Percentiles rank a stretch among this genome's conserved stretches.
These are phyloP conservation scores for Ophraella communa DNA, from an alignment of 2,888 invertebrate genomes.

Conservation along the genomic window DNA sequence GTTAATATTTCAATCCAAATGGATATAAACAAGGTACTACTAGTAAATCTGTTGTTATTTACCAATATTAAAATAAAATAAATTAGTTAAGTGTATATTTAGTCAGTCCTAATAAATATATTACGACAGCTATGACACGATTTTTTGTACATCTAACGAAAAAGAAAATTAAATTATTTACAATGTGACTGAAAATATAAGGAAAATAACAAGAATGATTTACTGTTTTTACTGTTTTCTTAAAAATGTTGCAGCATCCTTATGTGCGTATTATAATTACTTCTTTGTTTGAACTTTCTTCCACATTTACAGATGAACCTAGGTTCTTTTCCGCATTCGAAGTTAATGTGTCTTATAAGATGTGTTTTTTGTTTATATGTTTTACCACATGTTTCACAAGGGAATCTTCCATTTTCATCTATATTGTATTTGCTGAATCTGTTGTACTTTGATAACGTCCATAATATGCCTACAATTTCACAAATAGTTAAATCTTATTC, in stretches of 20 bases:
- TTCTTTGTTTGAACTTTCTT: constrained; percentile 18
- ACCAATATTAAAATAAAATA: no score
- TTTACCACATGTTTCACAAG: constrained; percentile 35
- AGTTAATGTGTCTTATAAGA: constrained; percentile 47
- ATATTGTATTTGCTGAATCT: constrained; percentile 13
- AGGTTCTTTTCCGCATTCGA: constrained; percentile 43
- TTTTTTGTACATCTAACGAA: no score
- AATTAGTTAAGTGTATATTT: no score
- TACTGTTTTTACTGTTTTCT: no score
- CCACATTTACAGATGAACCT: constrained; percentile 21
- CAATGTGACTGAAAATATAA: no score
- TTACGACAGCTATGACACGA: no score
- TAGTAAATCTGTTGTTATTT: no score
- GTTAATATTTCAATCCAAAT: no score
- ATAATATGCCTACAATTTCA: constrained; percentile 11
- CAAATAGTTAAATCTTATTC: background rate
- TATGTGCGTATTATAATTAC: constrained; percentile 18
- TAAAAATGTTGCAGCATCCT: constrained; percentile 19
- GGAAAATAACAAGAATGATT: no score
- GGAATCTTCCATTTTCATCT: constrained; percentile 25
- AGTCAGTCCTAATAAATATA: no score
- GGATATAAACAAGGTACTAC: no score
- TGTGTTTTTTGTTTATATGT: constrained; percentile 47
- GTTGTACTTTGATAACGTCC: background rate
- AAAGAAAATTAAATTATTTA: no score